These are phyloP conservation scores for Drosophila obscura DNA, from an alignment of 1,140 invertebrate species.

Conservation along the genomic window DNA sequence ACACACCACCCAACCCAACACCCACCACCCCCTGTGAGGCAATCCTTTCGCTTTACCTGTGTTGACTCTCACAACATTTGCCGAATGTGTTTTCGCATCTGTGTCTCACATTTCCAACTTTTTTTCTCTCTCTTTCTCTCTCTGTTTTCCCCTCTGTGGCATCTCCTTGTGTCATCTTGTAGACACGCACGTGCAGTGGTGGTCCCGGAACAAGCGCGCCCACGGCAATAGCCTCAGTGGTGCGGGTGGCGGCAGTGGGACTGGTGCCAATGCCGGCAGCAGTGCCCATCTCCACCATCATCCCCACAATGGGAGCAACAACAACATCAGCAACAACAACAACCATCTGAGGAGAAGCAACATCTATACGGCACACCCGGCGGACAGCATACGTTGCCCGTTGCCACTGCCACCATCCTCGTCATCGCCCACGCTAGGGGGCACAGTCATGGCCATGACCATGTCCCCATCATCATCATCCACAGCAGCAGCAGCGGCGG, in stretches of 20 bases:
- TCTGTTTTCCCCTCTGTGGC: conserved; percentile 9
- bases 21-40: conserved; percentile 6
- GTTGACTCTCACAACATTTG: conserved; percentile 52
- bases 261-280: conserved; percentile 52
- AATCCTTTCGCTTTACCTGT: conserved; percentile 2
- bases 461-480: conserved; percentile 35
- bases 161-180: conserved; percentile 23
- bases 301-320: conserved; percentile 55
- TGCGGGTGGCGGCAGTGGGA: conserved; percentile 40
- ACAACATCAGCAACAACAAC: conserved; percentile 68
- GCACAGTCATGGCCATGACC: conserved; percentile 30
- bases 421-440: conserved; percentile 29
- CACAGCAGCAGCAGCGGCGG: conserved; percentile 30
- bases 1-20: neutral
- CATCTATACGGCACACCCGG: conserved; percentile 81
- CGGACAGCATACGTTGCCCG: conserved; percentile 79
- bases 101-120: conserved; percentile 24
- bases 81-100: conserved; percentile 43
- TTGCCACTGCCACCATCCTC: conserved; percentile 53
- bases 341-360: conserved; percentile 81
- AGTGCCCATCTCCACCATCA: conserved; percentile 35
- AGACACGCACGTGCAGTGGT: conserved; percentile 83
- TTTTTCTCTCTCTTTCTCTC: neutral
- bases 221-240: conserved; percentile 62
- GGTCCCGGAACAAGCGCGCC: conserved; percentile 81